phyloP scores from a whole-genome alignment of 2,113 vertebrate genomes.

The Osmerus mordax region DNA sequence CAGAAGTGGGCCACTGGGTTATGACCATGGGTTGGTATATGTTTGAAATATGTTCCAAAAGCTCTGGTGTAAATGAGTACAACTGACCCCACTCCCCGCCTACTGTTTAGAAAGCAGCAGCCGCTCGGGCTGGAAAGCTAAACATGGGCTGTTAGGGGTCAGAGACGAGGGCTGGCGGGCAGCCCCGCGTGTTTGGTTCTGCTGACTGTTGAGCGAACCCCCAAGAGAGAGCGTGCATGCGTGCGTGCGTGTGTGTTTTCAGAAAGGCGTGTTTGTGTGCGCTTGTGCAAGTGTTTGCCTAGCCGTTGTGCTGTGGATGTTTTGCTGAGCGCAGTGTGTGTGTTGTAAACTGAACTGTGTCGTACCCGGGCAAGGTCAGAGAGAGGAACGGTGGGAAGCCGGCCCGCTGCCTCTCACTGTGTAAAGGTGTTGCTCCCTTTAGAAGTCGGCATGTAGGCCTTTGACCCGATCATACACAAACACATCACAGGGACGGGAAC shows the following conservation, averaged over 20 bases:
- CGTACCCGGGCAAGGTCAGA: slow-evolving; percentile 4
- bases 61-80: too few relatives aligned
- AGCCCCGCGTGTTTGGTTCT: background rate
- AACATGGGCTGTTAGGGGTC: too few relatives aligned
- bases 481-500: background rate
- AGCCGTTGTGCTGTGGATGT: background rate
- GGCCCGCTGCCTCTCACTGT: background rate
- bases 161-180: too few relatives aligned
- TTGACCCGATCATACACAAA: background rate
- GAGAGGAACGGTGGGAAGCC: background rate
- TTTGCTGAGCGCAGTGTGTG: background rate
- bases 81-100: background rate
- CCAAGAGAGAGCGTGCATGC: background rate
- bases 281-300: background rate
- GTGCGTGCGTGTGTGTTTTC: background rate
- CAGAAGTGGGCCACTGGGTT: background rate
- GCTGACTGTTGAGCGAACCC: background rate
- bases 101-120: too few relatives aligned
- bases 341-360: slow-evolving; percentile 10
- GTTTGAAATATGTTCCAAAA: too few relatives aligned
- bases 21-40: background rate
- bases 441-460: background rate
- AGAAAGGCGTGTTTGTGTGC: background rate
- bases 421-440: background rate
- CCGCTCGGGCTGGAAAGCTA: background rate